Percentiles rank a stretch among this genome's conserved stretches.
Conservation (phyloP, 2,888 invertebrate genomes). For the Glaucopsyche alexis region DNA sequence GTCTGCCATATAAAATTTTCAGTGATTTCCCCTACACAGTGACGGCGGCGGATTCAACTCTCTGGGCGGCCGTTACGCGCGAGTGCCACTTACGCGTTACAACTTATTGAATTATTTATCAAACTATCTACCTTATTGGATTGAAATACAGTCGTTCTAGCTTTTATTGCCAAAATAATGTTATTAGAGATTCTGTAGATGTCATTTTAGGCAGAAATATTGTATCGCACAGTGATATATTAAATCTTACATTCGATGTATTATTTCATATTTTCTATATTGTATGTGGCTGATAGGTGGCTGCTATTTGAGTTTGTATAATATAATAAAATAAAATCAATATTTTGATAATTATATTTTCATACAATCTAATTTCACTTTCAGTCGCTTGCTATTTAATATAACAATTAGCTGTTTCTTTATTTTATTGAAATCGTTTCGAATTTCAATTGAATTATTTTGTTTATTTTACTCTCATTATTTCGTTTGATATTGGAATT, state of each 20-base stretch:
- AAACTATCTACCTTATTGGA: slow-evolving; percentile 74
- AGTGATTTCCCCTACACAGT: slow-evolving; percentile 57
- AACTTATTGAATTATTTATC: slow-evolving; percentile 76
- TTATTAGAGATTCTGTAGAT: slow-evolving; percentile 47
- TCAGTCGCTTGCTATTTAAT: too few species aligned
- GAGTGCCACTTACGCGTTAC: slow-evolving; percentile 76
- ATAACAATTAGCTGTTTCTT: background rate
- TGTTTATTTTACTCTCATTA: background rate
- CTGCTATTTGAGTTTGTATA: too few species aligned
- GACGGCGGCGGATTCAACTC: slow-evolving; percentile 54
- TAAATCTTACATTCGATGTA: background rate
- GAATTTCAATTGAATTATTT: background rate
- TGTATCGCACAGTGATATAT: background rate
- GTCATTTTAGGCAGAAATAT: slow-evolving; percentile 40
- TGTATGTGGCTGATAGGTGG: background rate
- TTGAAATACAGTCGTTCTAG: slow-evolving; percentile 62
- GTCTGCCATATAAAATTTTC: slow-evolving; percentile 58
- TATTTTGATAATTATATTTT: background rate
- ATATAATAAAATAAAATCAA: too few species aligned
- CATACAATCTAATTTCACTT: too few species aligned
- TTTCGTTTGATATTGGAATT: too few species aligned
- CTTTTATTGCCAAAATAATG: slow-evolving; percentile 53
- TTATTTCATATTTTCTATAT: slow-evolving; percentile 3
- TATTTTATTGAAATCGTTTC: background rate
- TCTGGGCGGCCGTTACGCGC: slow-evolving; percentile 65